A percentile compares a stretch with the other conserved stretches of the same genome.
Conservation (phyloP, 1,140 invertebrate genomes). For the Drosophila orosa region DNA sequence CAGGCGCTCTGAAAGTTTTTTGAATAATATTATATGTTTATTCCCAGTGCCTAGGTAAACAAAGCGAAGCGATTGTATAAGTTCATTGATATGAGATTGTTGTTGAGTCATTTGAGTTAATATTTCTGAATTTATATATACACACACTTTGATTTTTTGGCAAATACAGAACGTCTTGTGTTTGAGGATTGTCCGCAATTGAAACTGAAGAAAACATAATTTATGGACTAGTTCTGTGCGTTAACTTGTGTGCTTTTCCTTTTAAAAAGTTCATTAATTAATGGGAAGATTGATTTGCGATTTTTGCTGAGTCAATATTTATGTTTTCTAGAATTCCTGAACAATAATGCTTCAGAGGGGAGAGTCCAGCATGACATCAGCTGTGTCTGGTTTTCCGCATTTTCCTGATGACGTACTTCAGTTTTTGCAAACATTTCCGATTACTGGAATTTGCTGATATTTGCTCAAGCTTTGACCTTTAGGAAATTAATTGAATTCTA, state of each 20-base stretch:
- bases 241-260: not conserved
- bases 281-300: not conserved
- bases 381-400: constrained; percentile 18
- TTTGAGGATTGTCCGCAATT: not conserved
- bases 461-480: constrained; percentile 35
- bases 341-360: not conserved
- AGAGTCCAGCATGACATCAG: constrained; percentile 31
- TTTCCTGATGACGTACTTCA: constrained; percentile 25
- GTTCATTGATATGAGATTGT: constrained; percentile 40
- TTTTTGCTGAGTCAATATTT: constrained; percentile 12
- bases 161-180: not conserved
- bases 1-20: constrained; percentile 10
- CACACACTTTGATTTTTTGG: constrained; percentile 9
- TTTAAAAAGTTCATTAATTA: not conserved
- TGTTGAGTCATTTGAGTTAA: constrained; percentile 38
- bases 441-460: constrained; percentile 36
- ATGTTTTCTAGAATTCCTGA: constrained; percentile 1
- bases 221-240: constrained; percentile 1
- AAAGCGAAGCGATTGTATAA: constrained; percentile 46
- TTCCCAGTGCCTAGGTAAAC: constrained; percentile 33
- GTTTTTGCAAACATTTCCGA: constrained; percentile 35
- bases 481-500: constrained; percentile 31
- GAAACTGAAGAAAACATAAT: constrained; percentile 6
- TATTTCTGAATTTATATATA: constrained; percentile 29
- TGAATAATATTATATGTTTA: constrained; percentile 13